Base-by-base conservation (phyloP, 2,888 invertebrate genomes). In the Meteorus cinctellus region DNA sequence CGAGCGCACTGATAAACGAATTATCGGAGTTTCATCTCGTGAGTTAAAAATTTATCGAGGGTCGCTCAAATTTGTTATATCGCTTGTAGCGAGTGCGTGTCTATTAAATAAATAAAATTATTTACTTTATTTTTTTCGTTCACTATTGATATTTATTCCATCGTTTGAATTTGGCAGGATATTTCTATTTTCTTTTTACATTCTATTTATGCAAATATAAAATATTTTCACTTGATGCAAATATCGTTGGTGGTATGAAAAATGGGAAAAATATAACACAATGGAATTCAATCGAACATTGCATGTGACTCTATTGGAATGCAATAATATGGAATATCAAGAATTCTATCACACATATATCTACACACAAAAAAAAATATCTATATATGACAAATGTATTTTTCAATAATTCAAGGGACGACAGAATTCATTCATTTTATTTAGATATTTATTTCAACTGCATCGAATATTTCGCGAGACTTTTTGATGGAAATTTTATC, bases 1-100 rank as follows among this genome's bases (percentile, higher is more conserved):
- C 77, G 67, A 74, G 75, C 45, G 48, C 51, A 14, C 69, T 78
- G 83, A 83, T 86, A 85, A 86, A 80, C 83, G 82, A 83, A 82
- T 85, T 86, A 84, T 85, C 82, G 76, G 75, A 79, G 72, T 77
- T 81, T 77, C 79, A 81, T 81, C 14, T 4, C 48, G n/a, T 81
- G 79, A 82, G 81, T 81, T 85, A 78, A 80, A 41, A 82, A 81
- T 81, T 83, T 82, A 82, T 80, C 66, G 70, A 10, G 45, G 70
- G 27, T 41, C 59, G 29, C 60, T 41, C 31, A 68, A 36, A 34
- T 48, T 19, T n/a, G 31, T 27, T 10, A 31, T 51, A 31, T 41
- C 62, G 45, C 16, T 66, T 66, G 55, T 76, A 55, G 69, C 59
- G 75, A 63, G 69, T 75, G 68, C 66, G 48, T n/a, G n/a, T 48